Conservation (phyloP, 2,888 invertebrate species). For the Eulithis prunata region DNA sequence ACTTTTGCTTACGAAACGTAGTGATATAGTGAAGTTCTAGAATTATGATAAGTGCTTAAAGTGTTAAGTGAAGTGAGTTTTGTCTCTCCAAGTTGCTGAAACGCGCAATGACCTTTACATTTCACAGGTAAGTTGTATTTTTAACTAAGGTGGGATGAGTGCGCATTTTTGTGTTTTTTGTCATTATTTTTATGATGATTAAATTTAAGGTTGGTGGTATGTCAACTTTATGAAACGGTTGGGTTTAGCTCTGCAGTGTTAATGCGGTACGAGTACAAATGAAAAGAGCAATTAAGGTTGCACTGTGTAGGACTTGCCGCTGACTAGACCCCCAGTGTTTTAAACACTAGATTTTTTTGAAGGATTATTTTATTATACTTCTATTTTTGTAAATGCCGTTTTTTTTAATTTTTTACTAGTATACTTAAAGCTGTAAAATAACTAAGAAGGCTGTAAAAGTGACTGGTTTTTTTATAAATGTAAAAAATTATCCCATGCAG, state of each 20-base stretch:
- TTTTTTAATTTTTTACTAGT: too few species aligned
- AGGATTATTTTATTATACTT: too few species aligned
- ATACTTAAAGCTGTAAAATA: too few species aligned
- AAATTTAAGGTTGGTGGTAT: constrained; percentile 24
- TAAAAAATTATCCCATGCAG: too few species aligned
- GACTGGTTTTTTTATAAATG: too few species aligned
- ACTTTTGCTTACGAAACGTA: constrained; percentile 49
- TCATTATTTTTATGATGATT: constrained; percentile 41
- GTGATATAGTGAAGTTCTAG: constrained; percentile 46
- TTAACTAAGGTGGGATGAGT: constrained; percentile 64
- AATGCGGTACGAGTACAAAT: constrained; percentile 18
- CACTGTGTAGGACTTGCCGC: not conserved
- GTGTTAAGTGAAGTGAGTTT: constrained; percentile 56
- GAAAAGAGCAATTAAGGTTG: not conserved
- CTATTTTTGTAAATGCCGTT: too few species aligned
- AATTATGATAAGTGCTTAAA: constrained; percentile 49
- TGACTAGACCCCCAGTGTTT: not conserved
- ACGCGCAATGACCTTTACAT: constrained; percentile 70
- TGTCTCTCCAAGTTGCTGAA: constrained; percentile 60
- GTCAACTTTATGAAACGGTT: constrained; percentile 13
- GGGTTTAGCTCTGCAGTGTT: constrained; percentile 14
- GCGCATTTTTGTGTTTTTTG: constrained; percentile 35
- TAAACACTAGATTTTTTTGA: too few species aligned
- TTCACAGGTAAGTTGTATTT: constrained; percentile 78
- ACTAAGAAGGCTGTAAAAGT: too few species aligned